Conservation (phyloP, 1,140 invertebrate genomes). For the Drosophila lacertosa region DNA sequence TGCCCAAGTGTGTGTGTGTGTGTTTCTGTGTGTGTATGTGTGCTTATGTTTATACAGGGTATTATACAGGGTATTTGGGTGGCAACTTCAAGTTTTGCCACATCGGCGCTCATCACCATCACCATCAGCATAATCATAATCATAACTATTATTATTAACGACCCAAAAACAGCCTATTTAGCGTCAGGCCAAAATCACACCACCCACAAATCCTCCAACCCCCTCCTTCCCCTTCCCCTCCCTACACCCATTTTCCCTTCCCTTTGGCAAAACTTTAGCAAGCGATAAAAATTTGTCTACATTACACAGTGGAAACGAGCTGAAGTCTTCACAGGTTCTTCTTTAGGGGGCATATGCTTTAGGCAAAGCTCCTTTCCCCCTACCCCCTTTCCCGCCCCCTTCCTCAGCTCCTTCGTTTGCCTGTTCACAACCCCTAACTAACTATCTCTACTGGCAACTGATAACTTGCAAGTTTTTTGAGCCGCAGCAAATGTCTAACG, state of each 20-base stretch:
- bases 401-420: neutral
- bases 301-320: conserved; percentile 43
- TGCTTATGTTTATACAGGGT: neutral
- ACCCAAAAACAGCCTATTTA: conserved; percentile 76
- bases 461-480: conserved; percentile 44
- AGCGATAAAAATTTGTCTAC: conserved; percentile 81
- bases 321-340: conserved; percentile 45
- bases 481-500: conserved; percentile 17
- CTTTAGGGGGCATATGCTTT: conserved; percentile 40
- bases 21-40: neutral
- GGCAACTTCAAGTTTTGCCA: no score
- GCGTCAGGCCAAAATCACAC: conserved; percentile 56
- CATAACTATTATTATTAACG: conserved; percentile 82
- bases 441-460: conserved; percentile 32
- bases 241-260: conserved; percentile 25
- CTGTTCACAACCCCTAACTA: conserved; percentile 42
- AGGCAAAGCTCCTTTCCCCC: neutral
- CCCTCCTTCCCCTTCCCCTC: neutral
- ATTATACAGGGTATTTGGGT: conserved; percentile 26
- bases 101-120: no score
- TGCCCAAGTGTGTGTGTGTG: no score
- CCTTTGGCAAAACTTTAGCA: conserved; percentile 62
- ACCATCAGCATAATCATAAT: conserved; percentile 73
- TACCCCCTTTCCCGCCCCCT: neutral
- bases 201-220: conserved; percentile 6